Base-by-base conservation (phyloP, 2,113 vertebrate genomes). In the Pterocles orientalis region DNA sequence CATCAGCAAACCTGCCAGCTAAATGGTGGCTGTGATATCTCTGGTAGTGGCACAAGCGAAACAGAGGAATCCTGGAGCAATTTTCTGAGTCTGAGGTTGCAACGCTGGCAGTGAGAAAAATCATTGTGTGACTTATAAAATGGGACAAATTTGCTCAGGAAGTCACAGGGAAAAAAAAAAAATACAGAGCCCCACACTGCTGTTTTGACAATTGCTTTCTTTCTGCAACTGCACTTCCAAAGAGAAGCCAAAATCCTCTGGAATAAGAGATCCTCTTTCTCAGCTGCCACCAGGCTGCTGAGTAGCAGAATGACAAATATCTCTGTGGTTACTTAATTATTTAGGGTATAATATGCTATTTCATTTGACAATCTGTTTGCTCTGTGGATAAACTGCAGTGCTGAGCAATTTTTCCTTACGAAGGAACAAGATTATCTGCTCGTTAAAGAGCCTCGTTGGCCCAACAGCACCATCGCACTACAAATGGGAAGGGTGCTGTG, bases 371-470 rank as follows among this genome's bases (percentile, higher is more conserved):
- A 69, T 95, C 91, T 95, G 72, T 94, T 97, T 92, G 79, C 79
- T 96, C n/a, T 93, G 88, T 95, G 69, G 83, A 93, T 94, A 97
- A 94, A 96, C 75, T 77, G 39, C 75, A 96, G 86, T 61, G 86
- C 78, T 95, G 83, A 96, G 56, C 91, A 94, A 95, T 97, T 95
- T 96, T 91, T 97, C 65, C 68, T 91, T 90, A 76, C 86, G 95
- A 96, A 95, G 78, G 39, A 92, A 86, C 33, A 88, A 86, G 88
- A 96, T 92, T 96, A 96, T 93, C 73, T 86, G 50, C 78, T 94
- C 81, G 94, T 94, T 96, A 96, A 92, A 88, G 60, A 90, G 53
- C 34, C 53, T 94, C 54, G 39, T 39, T 88, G 91, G 66, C 41
- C 69, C 83, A 85, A 56, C 48, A 75, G 66, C 25, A 88, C 66